Evolutionary conservation across 2,797 vertebrate species (phyloP).

Genomic region (Carduelis carduelis): DNA sequence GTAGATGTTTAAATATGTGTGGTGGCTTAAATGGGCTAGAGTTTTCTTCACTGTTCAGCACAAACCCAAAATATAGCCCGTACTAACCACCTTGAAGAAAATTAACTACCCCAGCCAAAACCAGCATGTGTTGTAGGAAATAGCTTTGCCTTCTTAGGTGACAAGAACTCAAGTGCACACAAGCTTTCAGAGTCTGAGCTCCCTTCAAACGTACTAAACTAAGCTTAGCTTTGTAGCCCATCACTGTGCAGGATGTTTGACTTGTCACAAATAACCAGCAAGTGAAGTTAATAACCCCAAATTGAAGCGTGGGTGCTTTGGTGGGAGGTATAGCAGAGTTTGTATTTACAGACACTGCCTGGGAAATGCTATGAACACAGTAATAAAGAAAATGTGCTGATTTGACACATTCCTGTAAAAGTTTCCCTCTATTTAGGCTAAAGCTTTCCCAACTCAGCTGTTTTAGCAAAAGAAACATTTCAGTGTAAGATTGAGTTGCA

Average conservation of each 20-base stretch:
- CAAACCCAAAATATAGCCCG: rapidly evolving
- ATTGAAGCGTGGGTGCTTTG: neutral
- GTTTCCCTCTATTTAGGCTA: neutral
- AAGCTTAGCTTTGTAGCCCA: neutral
- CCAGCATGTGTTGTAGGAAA: neutral
- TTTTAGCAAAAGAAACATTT: neutral
- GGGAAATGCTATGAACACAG: neutral
- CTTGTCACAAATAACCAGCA: neutral
- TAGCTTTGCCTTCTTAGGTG: neutral
- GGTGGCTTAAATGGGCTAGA: neutral
- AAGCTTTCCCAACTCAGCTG: neutral
- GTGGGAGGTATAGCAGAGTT: neutral
- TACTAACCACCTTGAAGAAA: neutral
- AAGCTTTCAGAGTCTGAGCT: neutral
- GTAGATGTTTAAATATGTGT: neutral
- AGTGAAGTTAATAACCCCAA: neutral
- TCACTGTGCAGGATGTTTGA: neutral
- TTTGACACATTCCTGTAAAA: neutral
- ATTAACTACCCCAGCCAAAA: neutral
- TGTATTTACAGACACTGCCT: neutral
- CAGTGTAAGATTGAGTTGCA: neutral
- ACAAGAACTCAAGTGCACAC: rapidly evolving
- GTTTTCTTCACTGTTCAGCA: neutral
- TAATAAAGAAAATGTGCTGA: constrained; percentile 18
- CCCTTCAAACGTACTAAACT: neutral